phyloP scores from a whole-genome alignment of 2,888 invertebrate species.

The Pecten maximus region DNA sequence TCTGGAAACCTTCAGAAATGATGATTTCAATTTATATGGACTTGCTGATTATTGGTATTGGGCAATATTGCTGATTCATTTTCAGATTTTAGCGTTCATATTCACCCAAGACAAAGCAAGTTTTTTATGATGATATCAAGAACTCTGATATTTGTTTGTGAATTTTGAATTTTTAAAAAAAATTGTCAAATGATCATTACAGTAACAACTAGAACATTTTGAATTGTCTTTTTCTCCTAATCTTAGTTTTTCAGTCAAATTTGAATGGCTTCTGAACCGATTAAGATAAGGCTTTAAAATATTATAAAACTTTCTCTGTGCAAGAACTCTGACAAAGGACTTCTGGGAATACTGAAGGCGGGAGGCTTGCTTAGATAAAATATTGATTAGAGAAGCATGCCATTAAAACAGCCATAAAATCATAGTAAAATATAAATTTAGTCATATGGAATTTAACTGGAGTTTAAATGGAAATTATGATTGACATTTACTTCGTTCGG shows the following conservation, averaged over 20 bases:
- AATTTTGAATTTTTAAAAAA: background rate
- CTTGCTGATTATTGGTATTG: background rate
- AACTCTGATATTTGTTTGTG: background rate
- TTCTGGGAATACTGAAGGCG: background rate
- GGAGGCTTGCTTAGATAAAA: constrained; percentile 11
- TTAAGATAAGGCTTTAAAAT: background rate
- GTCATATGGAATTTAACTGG: constrained; percentile 27
- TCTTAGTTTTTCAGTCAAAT: background rate
- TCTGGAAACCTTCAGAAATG: background rate
- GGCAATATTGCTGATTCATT: background rate
- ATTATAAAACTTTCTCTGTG: constrained; percentile 1
- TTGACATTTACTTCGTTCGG: background rate
- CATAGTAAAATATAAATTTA: constrained; percentile 13
- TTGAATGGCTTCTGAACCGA: background rate
- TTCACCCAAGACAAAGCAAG: background rate
- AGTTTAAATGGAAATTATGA: background rate
- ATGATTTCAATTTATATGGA: background rate
- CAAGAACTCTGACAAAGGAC: background rate
- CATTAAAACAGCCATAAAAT: constrained; percentile 29
- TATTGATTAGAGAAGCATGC: background rate
- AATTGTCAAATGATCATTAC: background rate
- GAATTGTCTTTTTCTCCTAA: background rate
- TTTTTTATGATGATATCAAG: background rate
- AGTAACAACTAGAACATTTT: background rate
- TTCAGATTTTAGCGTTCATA: background rate